A percentile compares a stretch with the other conserved stretches of the same genome.
Evolutionary conservation across 2,113 vertebrate species (phyloP).

Genomic region (Oxygymnocypris stewartii): DNA sequence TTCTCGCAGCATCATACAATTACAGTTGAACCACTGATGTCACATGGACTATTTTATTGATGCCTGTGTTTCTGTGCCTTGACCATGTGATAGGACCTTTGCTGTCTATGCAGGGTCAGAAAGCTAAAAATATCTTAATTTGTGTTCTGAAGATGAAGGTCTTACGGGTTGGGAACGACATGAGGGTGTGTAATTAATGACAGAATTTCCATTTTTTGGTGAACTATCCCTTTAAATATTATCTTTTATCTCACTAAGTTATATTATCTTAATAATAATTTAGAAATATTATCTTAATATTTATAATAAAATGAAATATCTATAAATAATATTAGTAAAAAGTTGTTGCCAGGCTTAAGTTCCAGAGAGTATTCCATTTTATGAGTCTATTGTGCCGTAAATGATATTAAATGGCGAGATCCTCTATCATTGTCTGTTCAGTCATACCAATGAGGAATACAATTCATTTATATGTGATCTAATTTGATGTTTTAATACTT

Average conservation of each 20-base stretch:
- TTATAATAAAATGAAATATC: background rate
- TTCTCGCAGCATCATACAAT: no score
- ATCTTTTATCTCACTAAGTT: background rate
- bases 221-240: background rate
- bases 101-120: no score
- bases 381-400: background rate
- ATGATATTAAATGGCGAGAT: background rate
- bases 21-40: no score
- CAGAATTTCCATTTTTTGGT: no score
- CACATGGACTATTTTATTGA: no score
- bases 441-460: background rate
- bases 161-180: no score
- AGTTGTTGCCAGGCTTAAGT: background rate
- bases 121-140: no score
- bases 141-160: no score
- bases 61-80: no score
- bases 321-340: background rate
- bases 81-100: no score
- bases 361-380: background rate
- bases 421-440: background rate
- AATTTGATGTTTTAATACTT: conserved; percentile 28
- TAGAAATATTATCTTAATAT: background rate
- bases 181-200: no score
- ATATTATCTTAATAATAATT: background rate
- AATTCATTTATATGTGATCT: background rate